Base-by-base conservation (phyloP, 2,888 invertebrate genomes). In the Drosophila robusta region DNA sequence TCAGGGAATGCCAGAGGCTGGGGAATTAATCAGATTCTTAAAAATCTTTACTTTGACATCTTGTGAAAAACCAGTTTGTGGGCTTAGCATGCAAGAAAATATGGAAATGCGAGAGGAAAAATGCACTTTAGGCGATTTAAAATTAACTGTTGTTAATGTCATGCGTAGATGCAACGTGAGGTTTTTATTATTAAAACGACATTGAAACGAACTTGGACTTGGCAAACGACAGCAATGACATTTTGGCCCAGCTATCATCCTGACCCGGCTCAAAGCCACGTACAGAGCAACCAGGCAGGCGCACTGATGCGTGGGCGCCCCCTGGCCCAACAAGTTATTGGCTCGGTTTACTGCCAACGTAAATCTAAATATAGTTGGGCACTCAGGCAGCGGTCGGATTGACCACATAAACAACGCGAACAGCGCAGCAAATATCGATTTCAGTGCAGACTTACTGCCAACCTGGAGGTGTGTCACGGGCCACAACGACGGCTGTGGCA, bases 161-260 rank as follows among this genome's bases (percentile, higher is more conserved):
- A 39, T 42, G 16, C 18, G 18, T n/a, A 41, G 3, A 36, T 36
- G 36, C 34, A 29, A 36, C 11, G 36, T 5, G 18, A 3, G 11
- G 12, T 8, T 1, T 18, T 18, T 2, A 18, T 29, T 1, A 8
- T 22, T 18, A 8, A 18, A 39, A 14, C 84, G 89, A 89, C 89
- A 86, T 89, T 85, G 79, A 86, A 86, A 77, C 60, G 87, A 87
- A 87, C 85, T 86, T 86, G 75, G 54, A 54, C 45, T 6, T 11
- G 44, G 24, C 34, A 34, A 12, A 14, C 41, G 49, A 14, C 41
- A 56, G 38, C 78, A 65, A 38, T 63, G 57, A 45, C 70, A 52
- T 55, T 55, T 70, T 12, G 45, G 39, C 34, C 9, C 24, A 34
- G 34, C 45, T n/a, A 16, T 39, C 18, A 22, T 61, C 52, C 39